Evolutionary conservation across 2,888 invertebrate species (phyloP).

Genomic region (Sinohyriopsis cumingii): DNA sequence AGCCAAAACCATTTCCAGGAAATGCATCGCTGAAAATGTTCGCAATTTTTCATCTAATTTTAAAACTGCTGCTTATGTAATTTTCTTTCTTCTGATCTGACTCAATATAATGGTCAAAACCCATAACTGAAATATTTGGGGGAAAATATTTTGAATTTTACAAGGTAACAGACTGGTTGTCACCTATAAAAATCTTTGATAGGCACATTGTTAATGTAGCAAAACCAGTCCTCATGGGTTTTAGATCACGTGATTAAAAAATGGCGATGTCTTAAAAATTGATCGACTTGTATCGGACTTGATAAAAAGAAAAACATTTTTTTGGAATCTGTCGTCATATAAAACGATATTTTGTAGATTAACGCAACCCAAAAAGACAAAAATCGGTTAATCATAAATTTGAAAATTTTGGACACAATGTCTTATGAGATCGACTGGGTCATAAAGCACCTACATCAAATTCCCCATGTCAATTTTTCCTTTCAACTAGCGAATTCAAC

Average conservation of each 20-base stretch:
- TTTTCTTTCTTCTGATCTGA: no score
- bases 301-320: no score
- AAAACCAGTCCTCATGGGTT: neutral
- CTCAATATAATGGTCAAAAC: no score
- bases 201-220: neutral
- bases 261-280: conserved; percentile 22
- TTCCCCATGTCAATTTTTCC: conserved; percentile 94
- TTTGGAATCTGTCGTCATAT: neutral
- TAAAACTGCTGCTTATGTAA: no score
- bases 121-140: no score
- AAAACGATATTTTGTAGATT: no score
- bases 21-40: no score
- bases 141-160: conserved; percentile 37
- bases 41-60: no score
- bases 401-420: conserved; percentile 15
- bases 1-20: no score
- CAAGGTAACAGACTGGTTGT: conserved; percentile 38
- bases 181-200: neutral
- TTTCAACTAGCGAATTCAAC: conserved; percentile 92
- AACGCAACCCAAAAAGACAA: no score
- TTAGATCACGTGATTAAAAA: conserved; percentile 43
- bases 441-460: conserved; percentile 88
- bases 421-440: conserved; percentile 69
- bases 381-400: neutral
- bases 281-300: no score